phyloP scores from a whole-genome alignment of 2,113 vertebrate species.

The Erpornis zantholeuca region DNA sequence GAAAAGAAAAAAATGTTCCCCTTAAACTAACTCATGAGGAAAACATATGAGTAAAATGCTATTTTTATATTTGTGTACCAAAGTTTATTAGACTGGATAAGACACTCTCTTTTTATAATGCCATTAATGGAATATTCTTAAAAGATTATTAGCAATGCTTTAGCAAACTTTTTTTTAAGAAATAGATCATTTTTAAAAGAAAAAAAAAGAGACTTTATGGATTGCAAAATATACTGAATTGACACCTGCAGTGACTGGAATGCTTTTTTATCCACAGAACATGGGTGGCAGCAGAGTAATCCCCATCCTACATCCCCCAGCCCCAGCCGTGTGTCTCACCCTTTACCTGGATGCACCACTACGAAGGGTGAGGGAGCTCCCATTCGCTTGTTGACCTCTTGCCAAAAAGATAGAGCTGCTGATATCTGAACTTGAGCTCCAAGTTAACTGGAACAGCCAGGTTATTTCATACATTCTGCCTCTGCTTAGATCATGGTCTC shows the following conservation, averaged over 20 bases:
- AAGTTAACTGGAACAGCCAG: neutral
- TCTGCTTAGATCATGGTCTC: neutral
- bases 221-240: slow-evolving; percentile 25
- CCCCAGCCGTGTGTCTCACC: slow-evolving; percentile 34
- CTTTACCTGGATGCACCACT: slow-evolving; percentile 50
- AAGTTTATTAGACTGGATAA: neutral
- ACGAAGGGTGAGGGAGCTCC: slow-evolving; percentile 53
- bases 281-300: slow-evolving; percentile 48
- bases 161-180: neutral
- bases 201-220: neutral
- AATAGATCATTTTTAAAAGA: neutral
- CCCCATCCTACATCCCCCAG: slow-evolving; percentile 51
- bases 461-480: neutral
- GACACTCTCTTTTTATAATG: neutral
- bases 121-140: neutral
- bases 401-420: neutral
- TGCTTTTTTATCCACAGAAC: slow-evolving; percentile 57
- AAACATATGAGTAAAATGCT: neutral
- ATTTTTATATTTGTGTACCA: neutral
- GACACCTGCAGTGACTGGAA: slow-evolving; percentile 31
- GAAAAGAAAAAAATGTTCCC: neutral
- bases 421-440: neutral
- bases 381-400: neutral
- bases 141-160: neutral
- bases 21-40: neutral